Percentiles rank a stretch among this genome's conserved stretches.
Conservation (phyloP, 2,888 invertebrate genomes). For the Lamellibrachia columna region DNA sequence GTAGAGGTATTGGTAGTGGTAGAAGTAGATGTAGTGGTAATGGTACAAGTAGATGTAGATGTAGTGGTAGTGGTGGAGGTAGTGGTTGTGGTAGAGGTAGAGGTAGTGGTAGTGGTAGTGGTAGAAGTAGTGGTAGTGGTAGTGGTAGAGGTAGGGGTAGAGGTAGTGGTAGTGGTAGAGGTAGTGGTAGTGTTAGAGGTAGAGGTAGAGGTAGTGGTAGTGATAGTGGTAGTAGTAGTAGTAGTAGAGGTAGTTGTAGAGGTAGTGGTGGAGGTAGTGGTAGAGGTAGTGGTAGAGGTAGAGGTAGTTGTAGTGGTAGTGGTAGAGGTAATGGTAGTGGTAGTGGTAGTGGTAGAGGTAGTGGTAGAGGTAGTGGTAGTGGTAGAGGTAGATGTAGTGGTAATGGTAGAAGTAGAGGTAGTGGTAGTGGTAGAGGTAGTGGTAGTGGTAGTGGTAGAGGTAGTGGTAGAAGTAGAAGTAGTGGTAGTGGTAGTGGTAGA, state of each 20-base stretch:
- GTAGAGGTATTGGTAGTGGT: background rate
- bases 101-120: background rate
- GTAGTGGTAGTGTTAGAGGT: background rate
- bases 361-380: background rate
- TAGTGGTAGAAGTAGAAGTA: background rate
- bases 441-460: background rate
- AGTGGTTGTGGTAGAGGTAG: background rate
- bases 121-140: background rate
- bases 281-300: too few species aligned
- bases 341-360: background rate
- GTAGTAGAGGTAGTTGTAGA: background rate
- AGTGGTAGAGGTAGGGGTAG: too few species aligned
- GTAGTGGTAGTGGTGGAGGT: too few species aligned
- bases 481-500: background rate
- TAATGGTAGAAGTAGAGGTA: background rate
- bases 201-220: conserved; percentile 7
- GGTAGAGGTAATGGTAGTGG: background rate
- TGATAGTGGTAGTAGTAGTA: background rate
- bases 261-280: too few species aligned
- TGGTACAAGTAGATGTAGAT: background rate
- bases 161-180: background rate
- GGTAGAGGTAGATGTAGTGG: background rate
- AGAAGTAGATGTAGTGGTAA: background rate
- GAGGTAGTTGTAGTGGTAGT: too few species aligned
- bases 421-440: conserved; percentile 14